A percentile compares a stretch with the other conserved stretches of the same genome.
These are phyloP conservation scores for Lithosia quadra DNA, from an alignment of 2,888 invertebrate genomes.

Conservation along the genomic window DNA sequence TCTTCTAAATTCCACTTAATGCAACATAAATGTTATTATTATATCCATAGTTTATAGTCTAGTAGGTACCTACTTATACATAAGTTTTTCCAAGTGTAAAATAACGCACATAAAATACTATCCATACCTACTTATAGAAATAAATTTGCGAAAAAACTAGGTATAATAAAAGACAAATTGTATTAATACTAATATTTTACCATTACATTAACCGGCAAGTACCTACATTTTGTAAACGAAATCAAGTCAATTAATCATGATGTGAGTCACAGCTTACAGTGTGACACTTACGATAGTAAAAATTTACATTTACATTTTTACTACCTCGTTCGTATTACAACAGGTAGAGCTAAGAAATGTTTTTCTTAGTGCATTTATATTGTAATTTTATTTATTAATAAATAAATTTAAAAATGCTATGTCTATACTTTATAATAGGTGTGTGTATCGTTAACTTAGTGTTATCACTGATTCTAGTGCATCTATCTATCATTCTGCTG, in stretches of 20 bases:
- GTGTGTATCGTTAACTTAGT: too few relatives aligned
- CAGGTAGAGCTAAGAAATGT: background rate
- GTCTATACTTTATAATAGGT: too few relatives aligned
- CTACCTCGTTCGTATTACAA: background rate
- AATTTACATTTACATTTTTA: background rate
- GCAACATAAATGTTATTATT: too few relatives aligned
- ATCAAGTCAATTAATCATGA: background rate
- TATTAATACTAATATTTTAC: slow-evolving; percentile 1
- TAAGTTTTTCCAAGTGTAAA: background rate
- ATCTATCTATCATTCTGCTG: too few relatives aligned
- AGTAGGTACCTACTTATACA: too few relatives aligned
- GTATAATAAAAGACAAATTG: background rate
- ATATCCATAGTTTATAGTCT: too few relatives aligned
- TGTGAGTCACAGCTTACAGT: background rate
- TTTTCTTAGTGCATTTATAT: too few relatives aligned
- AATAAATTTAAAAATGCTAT: too few relatives aligned
- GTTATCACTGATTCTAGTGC: too few relatives aligned
- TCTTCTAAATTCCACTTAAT: too few relatives aligned
- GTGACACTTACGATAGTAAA: too few relatives aligned
- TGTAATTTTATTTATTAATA: too few relatives aligned
- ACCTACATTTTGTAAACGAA: background rate
- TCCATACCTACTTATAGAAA: background rate
- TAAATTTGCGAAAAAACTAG: background rate
- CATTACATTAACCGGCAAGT: background rate
- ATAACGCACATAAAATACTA: background rate